Evolutionary conservation across 2,888 invertebrate genomes (phyloP).

Genomic region (Dioctria rufipes): DNA sequence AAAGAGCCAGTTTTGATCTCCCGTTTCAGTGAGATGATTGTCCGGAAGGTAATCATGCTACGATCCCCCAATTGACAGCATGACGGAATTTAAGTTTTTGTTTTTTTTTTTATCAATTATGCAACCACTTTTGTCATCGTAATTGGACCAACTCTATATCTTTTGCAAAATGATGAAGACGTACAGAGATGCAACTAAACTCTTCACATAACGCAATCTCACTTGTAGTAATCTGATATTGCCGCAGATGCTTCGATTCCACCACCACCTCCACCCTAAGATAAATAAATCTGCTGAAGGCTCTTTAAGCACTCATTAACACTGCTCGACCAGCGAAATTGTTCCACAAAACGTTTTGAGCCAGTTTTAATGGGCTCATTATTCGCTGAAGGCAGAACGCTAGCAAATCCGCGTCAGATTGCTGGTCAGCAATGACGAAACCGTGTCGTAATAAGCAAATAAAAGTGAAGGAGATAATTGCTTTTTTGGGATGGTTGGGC

Average conservation of each 20-base stretch:
- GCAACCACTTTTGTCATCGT: slow-evolving; percentile 38
- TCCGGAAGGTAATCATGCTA: slow-evolving; percentile 37
- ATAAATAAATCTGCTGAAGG: slow-evolving; percentile 19
- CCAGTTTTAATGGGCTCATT: slow-evolving; percentile 40
- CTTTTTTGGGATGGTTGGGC: slow-evolving; percentile 12
- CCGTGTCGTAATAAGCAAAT: slow-evolving; percentile 40
- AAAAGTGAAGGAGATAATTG: slow-evolving; percentile 46
- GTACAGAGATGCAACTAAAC: not conserved
- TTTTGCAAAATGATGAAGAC: not conserved
- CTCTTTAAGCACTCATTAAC: slow-evolving; percentile 35
- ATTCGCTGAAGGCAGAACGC: slow-evolving; percentile 27
- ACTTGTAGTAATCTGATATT: not conserved
- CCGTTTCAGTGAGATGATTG: slow-evolving; percentile 35
- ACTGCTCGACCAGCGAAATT: slow-evolving; percentile 18
- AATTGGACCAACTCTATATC: slow-evolving; percentile 30
- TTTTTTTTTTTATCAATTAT: slow-evolving; percentile 18
- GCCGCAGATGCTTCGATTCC: not conserved
- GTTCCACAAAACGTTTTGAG: slow-evolving; percentile 31
- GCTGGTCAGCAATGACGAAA: slow-evolving; percentile 26
- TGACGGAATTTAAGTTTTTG: slow-evolving; percentile 18
- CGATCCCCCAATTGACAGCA: not conserved
- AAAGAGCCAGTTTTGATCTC: slow-evolving; percentile 30
- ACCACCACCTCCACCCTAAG: not conserved
- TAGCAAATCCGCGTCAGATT: slow-evolving; percentile 20
- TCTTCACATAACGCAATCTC: slow-evolving; percentile 15